Percentiles rank a stretch among this genome's conserved stretches.
phyloP scores from a whole-genome alignment of 2,797 vertebrate species.

The Arvicola amphibius region DNA sequence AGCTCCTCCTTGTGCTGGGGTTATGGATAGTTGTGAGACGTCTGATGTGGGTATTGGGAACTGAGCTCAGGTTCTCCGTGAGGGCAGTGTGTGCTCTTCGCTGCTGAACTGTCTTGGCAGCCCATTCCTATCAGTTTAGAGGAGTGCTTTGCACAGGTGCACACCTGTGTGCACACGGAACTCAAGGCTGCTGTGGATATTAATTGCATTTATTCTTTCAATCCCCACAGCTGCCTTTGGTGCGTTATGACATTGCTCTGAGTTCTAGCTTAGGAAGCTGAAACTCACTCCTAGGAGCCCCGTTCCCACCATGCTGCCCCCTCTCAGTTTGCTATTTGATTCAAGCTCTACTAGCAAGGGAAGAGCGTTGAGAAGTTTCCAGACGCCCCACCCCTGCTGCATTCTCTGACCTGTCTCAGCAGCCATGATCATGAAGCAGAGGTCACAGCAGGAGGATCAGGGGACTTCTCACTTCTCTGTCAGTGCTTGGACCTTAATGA shows the following conservation, averaged over 20 bases:
- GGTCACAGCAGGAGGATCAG: neutral
- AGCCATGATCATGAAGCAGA: neutral
- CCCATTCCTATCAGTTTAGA: neutral
- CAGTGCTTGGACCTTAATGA: neutral
- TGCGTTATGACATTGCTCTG: neutral
- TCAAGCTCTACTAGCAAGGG: neutral
- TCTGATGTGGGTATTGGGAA: neutral
- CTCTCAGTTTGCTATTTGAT: neutral
- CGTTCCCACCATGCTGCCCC: rapidly evolving
- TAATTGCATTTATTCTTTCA: neutral
- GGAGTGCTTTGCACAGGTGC: too few species aligned
- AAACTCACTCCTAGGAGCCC: neutral
- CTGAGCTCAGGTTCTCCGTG: neutral
- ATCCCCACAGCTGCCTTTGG: neutral
- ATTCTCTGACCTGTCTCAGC: neutral
- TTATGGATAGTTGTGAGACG: neutral
- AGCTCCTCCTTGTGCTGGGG: too few species aligned
- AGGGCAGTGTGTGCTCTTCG: neutral
- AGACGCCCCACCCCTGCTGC: neutral
- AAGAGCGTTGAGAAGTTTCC: neutral
- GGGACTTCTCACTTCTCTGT: neutral
- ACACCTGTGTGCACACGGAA: rapidly evolving
- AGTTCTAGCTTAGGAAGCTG: neutral
- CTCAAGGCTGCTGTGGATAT: neutral
- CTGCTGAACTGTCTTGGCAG: neutral